Percentiles rank a stretch among this genome's conserved stretches.
Conservation (phyloP, 2,113 vertebrate genomes). For the Melospiza melodia region DNA sequence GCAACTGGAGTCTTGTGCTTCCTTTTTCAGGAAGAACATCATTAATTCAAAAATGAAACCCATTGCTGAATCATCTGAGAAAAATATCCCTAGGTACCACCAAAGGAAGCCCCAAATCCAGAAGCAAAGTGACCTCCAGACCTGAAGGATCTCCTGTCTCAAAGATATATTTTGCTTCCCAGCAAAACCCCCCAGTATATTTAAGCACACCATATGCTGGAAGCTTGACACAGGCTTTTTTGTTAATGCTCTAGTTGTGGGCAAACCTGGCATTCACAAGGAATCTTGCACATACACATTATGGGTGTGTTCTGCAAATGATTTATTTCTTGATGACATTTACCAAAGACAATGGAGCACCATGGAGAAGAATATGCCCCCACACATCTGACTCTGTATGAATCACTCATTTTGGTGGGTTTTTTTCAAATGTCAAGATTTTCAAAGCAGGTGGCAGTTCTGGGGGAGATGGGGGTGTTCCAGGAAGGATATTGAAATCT, state of each 20-base stretch:
- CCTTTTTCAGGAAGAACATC: slow-evolving; percentile 59
- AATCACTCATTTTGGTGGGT: background rate
- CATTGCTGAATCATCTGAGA: slow-evolving; percentile 60
- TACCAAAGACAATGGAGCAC: background rate
- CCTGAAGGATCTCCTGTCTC: background rate
- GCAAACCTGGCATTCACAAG: background rate
- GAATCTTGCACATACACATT: background rate
- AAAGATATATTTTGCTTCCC: background rate
- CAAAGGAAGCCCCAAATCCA: background rate
- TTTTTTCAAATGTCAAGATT: background rate
- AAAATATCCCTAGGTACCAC: background rate
- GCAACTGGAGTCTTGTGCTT: background rate
- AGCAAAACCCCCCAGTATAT: background rate
- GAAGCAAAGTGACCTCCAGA: background rate
- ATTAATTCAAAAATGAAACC: slow-evolving; percentile 42
- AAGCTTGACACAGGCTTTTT: background rate
- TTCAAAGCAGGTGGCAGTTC: background rate
- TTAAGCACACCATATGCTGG: background rate
- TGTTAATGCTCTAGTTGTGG: background rate
- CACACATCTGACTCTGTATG: background rate
- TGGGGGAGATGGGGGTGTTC: background rate
- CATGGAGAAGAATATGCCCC: background rate
- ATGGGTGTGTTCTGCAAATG: background rate
- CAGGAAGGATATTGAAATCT: background rate
- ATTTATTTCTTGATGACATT: background rate